Base-by-base conservation (phyloP, 1,140 invertebrate genomes). In the Cheumatopsyche charites region DNA sequence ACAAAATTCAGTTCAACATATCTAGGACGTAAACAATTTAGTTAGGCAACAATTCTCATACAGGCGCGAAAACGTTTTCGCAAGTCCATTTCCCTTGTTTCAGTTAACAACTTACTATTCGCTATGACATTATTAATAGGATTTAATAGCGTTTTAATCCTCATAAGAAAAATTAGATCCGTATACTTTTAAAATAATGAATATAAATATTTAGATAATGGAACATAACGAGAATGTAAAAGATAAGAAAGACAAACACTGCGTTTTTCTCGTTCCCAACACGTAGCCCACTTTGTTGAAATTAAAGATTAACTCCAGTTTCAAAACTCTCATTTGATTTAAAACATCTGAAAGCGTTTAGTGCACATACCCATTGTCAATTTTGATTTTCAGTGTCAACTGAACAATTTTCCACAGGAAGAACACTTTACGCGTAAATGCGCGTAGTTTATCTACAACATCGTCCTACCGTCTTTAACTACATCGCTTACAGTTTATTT, bases 361-460 rank as follows among this genome's bases (percentile, higher is more conserved):
- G 3, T 36, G 3, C 29, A 36, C 9, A 9, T 9, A 9, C 3
- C 29, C 29, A 58, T 58, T 25, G 21, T 58, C 1, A 23, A 12
- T 58, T 25, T 58, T 25, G 55, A 58, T 21, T 58, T 58, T 58
- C 55, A 58, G 55, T 58, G 55, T 58, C 55, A 58, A 58, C 17
- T 19, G 25, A 58, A 58, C 55, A 58, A 58, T 58, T 58, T 58
- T 25, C 55, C 25, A 58, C 55, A 25, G 55, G 55, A 58, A 58
- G 21, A 5, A 23, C 21, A 58, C 21, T 58, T 58, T 58, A 23
- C 19, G 55, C 55, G 55, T 58, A 58, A 58, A 58, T 58, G 55
- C 23, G 55, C 2, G 23, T 26, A 58, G 55, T 58, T 58, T 58
- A 58, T 58, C 55, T 12, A 25, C 25, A 58, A 25, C 25, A 58